phyloP scores from a whole-genome alignment of 2,113 vertebrate genomes.

The Lepidothrix coronata region DNA sequence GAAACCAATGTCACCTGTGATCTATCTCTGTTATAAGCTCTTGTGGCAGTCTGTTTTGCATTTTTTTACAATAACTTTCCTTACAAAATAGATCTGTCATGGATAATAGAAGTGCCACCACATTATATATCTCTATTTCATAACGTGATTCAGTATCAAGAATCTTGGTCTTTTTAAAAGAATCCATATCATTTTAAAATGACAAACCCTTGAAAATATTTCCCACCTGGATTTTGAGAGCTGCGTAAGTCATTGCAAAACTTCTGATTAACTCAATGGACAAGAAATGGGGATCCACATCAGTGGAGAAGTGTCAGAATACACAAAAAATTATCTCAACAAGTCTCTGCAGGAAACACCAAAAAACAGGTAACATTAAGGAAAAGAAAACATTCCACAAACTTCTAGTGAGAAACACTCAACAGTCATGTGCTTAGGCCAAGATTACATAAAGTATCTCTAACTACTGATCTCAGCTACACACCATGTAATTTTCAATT shows the following conservation, averaged over 20 bases:
- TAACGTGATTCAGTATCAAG: conserved; percentile 22
- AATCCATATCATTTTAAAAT: background rate
- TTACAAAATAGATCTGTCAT: conserved; percentile 63
- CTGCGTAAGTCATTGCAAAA: background rate
- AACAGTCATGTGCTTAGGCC: background rate
- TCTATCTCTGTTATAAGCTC: conserved; percentile 44
- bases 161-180: conserved; percentile 26
- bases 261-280: background rate
- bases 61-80: conserved; percentile 61
- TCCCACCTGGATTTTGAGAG: background rate
- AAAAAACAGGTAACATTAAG: background rate
- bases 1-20: conserved; percentile 54
- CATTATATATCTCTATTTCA: conserved; percentile 51
- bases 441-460: conserved; percentile 7
- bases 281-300: background rate
- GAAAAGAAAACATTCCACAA: background rate
- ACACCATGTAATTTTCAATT: background rate
- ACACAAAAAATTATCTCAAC: background rate
- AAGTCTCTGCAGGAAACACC: background rate
- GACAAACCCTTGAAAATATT: background rate
- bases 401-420: background rate
- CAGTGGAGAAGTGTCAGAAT: background rate
- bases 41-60: conserved; percentile 51
- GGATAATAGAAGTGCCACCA: conserved; percentile 34
- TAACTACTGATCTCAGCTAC: background rate